Conservation (phyloP, 1,140 invertebrate genomes). For the Drosophila mayri region DNA sequence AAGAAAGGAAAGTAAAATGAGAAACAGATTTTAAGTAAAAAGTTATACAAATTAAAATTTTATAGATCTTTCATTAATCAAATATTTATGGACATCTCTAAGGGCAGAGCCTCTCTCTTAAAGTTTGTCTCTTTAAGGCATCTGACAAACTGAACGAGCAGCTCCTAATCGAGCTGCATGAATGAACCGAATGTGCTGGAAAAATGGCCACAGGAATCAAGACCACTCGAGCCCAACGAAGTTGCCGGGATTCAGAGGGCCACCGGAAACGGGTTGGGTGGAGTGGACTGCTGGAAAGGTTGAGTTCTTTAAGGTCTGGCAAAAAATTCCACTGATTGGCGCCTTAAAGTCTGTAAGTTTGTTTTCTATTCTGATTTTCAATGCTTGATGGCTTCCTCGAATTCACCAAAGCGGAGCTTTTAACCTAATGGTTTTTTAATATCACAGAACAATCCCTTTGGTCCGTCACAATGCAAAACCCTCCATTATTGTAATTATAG, state of each 20-base stretch:
- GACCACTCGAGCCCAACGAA: conserved; percentile 32
- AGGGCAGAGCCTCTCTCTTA: conserved; percentile 4
- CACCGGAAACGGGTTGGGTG: background rate
- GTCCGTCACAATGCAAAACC: background rate
- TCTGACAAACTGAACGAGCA: background rate
- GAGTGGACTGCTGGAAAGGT: background rate
- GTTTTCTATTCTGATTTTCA: conserved; percentile 12
- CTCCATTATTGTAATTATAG: conserved; percentile 36
- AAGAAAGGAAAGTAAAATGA: background rate
- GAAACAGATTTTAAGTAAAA: background rate
- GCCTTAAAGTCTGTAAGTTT: conserved; percentile 32
- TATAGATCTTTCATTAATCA: background rate
- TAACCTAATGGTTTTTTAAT: conserved; percentile 58
- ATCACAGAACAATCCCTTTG: conserved; percentile 18
- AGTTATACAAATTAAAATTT: too few relatives aligned
- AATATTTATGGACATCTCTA: background rate
- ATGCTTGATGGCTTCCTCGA: conserved; percentile 17
- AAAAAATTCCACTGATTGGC: conserved; percentile 24
- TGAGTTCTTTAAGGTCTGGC: conserved; percentile 9
- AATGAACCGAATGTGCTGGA: conserved; percentile 40
- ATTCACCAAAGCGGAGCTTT: conserved; percentile 45
- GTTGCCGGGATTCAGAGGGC: background rate
- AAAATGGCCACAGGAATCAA: conserved; percentile 24
- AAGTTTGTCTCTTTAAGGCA: conserved; percentile 23
- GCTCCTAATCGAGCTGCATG: conserved; percentile 36